A percentile compares a stretch with the other conserved stretches of the same genome.
Evolutionary conservation across 1,140 invertebrate genomes (phyloP).

Genomic region (Sycophaga agraensis): DNA sequence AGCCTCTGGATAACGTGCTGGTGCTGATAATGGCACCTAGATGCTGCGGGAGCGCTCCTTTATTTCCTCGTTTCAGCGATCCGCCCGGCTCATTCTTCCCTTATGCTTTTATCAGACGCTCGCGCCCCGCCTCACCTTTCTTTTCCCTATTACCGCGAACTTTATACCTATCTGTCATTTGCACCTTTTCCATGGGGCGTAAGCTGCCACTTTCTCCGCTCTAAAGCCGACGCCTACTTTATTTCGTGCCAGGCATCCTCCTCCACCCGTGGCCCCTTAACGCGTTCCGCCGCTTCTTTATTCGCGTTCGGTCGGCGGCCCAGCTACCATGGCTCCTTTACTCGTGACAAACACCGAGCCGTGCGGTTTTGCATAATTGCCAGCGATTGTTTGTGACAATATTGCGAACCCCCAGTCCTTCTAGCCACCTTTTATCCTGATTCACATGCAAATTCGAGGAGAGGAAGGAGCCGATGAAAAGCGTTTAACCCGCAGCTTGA

Average conservation of each 20-base stretch:
- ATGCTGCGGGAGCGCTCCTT: too few species aligned
- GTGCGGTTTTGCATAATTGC: conserved; percentile 54
- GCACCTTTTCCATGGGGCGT: too few species aligned
- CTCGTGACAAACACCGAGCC: conserved; percentile 25
- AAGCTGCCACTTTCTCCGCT: too few species aligned
- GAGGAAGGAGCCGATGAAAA: neutral
- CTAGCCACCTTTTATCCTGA: conserved; percentile 44
- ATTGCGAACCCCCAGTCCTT: conserved; percentile 33
- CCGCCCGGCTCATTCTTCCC: neutral
- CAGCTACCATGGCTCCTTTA: too few species aligned
- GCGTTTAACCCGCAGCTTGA: neutral
- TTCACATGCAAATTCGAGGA: conserved; percentile 51
- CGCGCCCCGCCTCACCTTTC: too few species aligned
- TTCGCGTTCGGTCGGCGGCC: neutral
- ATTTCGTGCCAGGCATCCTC: too few species aligned
- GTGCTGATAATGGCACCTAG: too few species aligned
- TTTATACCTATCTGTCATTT: conserved; percentile 20
- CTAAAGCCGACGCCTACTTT: conserved; percentile 29
- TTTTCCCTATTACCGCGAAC: conserved; percentile 15
- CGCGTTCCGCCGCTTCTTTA: neutral
- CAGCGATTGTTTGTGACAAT: conserved; percentile 53
- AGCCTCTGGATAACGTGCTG: too few species aligned
- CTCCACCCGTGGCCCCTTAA: conserved; percentile 1
- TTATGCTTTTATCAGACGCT: conserved; percentile 10
- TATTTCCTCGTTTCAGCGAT: too few species aligned